Evolutionary conservation across 2,797 vertebrate genomes (phyloP).

Genomic region (Tamandua tetradactyla): DNA sequence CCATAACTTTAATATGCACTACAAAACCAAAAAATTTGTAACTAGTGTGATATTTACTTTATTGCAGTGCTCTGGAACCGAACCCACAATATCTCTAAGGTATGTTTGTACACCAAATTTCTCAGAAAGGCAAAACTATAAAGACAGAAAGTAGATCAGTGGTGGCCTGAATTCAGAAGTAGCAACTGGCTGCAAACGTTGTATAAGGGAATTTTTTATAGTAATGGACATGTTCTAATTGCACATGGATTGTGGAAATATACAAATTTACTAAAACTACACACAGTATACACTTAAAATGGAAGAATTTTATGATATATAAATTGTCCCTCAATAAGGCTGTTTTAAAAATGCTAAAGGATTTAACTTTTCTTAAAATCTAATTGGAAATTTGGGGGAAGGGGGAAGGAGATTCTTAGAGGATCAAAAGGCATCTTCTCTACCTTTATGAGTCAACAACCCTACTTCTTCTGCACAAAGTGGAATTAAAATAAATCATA

Average conservation of each 20-base stretch:
- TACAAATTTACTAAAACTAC: background rate
- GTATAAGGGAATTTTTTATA: background rate
- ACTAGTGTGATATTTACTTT: no score
- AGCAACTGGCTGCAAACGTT: background rate
- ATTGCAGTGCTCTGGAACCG: no score
- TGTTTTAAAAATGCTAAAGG: background rate
- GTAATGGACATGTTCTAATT: background rate
- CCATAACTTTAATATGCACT: no score
- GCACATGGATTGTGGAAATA: background rate
- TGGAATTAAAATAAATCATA: slow-evolving; percentile 1
- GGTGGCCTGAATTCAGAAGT: background rate
- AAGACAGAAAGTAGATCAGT: slow-evolving; percentile 1
- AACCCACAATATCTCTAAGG: no score
- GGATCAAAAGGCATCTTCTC: background rate
- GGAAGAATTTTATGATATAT: background rate
- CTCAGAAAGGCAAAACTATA: background rate
- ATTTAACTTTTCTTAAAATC: background rate
- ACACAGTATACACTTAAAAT: background rate
- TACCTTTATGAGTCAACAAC: slow-evolving; percentile 6
- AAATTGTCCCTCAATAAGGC: no score
- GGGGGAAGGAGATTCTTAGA: background rate
- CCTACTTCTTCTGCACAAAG: background rate
- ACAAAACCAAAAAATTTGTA: no score
- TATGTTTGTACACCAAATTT: no score
- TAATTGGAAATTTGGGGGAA: background rate